Evolutionary conservation across 2,113 vertebrate genomes (phyloP).

Genomic region (Nanorana parkeri): DNA sequence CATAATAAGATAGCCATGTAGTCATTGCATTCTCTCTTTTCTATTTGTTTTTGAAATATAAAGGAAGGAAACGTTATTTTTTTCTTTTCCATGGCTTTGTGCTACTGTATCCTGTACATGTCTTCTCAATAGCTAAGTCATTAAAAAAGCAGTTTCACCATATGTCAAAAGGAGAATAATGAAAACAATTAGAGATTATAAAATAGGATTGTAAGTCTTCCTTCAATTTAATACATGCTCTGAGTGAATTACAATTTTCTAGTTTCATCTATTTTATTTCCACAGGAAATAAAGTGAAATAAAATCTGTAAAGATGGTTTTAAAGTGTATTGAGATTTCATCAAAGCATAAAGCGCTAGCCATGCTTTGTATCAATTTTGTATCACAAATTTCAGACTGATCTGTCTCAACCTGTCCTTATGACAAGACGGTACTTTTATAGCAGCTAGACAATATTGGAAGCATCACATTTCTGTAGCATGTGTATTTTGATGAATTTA

Average conservation of each 20-base stretch:
- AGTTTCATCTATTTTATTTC: slow-evolving; percentile 6
- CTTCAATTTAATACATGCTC: neutral
- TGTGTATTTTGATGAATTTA: slow-evolving; percentile 40
- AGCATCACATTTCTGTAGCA: slow-evolving; percentile 24
- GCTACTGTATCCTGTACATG: too few species aligned
- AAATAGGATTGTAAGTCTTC: neutral
- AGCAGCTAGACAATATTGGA: slow-evolving; percentile 30
- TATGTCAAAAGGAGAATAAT: neutral
- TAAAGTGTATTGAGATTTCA: neutral
- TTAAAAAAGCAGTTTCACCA: too few species aligned
- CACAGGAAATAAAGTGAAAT: neutral
- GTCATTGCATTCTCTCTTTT: too few species aligned
- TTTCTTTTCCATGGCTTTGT: too few species aligned
- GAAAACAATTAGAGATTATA: neutral
- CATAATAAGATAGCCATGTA: too few species aligned
- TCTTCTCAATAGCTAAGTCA: too few species aligned
- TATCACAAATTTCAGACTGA: slow-evolving; percentile 39
- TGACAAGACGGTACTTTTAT: slow-evolving; percentile 18
- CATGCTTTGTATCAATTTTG: neutral
- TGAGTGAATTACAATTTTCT: neutral
- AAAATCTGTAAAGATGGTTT: neutral
- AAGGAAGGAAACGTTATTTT: too few species aligned
- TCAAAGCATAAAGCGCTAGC: neutral
- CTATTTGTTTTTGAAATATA: too few species aligned
- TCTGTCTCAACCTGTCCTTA: slow-evolving; percentile 36